A percentile compares a stretch with the other conserved stretches of the same genome.
Conservation (phyloP, 1,140 invertebrate species). For the Gonioctena quinquepunctata region DNA sequence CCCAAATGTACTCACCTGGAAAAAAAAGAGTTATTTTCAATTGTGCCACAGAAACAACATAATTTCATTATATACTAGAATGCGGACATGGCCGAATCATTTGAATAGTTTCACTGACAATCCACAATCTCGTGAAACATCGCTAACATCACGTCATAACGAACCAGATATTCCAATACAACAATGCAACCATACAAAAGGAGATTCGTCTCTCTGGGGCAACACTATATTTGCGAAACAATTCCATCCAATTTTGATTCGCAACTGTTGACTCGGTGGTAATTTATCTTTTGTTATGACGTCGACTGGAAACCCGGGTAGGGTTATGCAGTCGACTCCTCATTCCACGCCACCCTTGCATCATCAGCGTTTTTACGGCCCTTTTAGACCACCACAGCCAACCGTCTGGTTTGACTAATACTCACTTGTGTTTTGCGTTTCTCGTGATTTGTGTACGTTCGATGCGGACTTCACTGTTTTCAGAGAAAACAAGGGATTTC, state of each 20-base stretch:
- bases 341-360: slow-evolving; percentile 2
- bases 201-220: background rate
- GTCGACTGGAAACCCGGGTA: background rate
- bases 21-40: no score
- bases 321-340: background rate
- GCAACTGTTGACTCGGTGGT: slow-evolving; percentile 1
- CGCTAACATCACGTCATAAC: no score
- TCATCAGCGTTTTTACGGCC: slow-evolving; percentile 7
- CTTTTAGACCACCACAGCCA: background rate
- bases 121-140: no score
- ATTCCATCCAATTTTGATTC: background rate
- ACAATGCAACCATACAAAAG: background rate
- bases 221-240: background rate
- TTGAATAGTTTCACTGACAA: no score
- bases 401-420: background rate
- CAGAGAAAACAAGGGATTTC: background rate
- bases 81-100: no score
- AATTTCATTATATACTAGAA: no score
- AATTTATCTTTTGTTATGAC: slow-evolving; percentile 18
- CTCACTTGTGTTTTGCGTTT: background rate
- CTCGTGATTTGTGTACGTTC: no score
- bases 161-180: background rate
- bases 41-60: no score
- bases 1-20: no score
- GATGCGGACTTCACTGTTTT: background rate